phyloP scores from a whole-genome alignment of 2,888 invertebrate species.

The Bombylius major region DNA sequence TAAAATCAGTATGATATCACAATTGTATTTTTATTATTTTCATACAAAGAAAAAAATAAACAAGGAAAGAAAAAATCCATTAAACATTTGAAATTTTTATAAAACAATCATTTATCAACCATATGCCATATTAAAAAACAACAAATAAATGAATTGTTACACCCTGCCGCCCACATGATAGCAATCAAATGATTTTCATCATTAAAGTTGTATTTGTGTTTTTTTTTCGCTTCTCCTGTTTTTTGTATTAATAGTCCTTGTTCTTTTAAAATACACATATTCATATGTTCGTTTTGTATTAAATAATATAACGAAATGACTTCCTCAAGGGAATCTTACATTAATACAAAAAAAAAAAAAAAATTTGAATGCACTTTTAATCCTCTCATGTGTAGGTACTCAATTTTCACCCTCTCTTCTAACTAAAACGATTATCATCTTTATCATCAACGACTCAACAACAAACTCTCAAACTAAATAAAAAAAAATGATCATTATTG shows the following conservation, averaged over 20 bases:
- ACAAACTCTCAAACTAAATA: neutral
- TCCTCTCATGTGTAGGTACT: slow-evolving; percentile 23
- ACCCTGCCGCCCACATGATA: slow-evolving; percentile 28
- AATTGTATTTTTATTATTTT: no score
- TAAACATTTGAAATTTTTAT: neutral
- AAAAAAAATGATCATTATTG: no score
- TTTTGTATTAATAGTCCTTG: neutral
- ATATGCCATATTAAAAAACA: neutral
- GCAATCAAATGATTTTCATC: slow-evolving; percentile 29
- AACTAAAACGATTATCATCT: slow-evolving; percentile 24
- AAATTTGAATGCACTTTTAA: slow-evolving; percentile 35
- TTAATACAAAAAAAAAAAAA: neutral
- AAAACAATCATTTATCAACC: neutral
- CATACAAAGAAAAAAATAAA: no score
- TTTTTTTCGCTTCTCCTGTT: neutral
- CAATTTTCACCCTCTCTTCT: slow-evolving; percentile 29
- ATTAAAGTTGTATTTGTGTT: slow-evolving; percentile 18
- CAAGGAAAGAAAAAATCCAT: no score
- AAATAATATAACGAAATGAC: neutral
- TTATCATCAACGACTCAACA: neutral
- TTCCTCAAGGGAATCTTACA: slow-evolving; percentile 11
- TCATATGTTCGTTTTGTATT: neutral
- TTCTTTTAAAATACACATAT: neutral
- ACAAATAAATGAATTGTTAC: slow-evolving; percentile 2
- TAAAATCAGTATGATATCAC: no score